Conservation (phyloP, 2,113 vertebrate genomes). For the Rattus rattus region DNA sequence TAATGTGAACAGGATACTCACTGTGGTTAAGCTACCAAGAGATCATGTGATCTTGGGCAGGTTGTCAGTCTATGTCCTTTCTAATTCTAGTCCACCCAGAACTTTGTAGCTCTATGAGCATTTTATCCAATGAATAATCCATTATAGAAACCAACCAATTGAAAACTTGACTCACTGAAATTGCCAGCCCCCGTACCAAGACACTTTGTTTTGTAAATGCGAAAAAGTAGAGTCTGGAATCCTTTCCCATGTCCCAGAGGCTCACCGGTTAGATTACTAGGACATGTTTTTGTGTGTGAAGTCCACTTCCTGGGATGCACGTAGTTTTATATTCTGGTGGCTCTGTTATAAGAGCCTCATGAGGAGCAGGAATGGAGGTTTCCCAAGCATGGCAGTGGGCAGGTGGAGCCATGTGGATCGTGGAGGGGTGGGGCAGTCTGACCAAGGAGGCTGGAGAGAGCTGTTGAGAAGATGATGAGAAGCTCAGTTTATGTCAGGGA, state of each 20-base stretch:
- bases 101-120: not conserved
- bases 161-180: conserved; percentile 22
- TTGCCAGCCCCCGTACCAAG: not conserved
- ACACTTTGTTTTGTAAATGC: not conserved
- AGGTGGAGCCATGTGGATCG: not conserved
- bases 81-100: conserved; percentile 27
- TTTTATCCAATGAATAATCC: not conserved
- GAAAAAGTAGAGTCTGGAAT: not conserved
- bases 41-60: not conserved
- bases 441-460: conserved; percentile 17
- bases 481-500: conserved; percentile 46
- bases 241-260: not conserved
- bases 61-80: not conserved
- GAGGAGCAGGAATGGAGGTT: not conserved
- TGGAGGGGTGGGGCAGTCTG: not conserved
- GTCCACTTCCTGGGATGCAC: not conserved
- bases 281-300: not conserved
- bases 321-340: not conserved
- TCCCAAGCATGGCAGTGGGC: no score
- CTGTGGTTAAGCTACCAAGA: not conserved
- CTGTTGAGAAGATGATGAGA: conserved; percentile 38
- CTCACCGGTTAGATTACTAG: not conserved
- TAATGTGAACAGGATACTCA: not conserved
- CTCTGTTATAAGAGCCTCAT: not conserved
- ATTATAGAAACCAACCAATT: not conserved